Base-by-base conservation (phyloP, 2,113 vertebrate genomes). In the Balaeniceps rex region DNA sequence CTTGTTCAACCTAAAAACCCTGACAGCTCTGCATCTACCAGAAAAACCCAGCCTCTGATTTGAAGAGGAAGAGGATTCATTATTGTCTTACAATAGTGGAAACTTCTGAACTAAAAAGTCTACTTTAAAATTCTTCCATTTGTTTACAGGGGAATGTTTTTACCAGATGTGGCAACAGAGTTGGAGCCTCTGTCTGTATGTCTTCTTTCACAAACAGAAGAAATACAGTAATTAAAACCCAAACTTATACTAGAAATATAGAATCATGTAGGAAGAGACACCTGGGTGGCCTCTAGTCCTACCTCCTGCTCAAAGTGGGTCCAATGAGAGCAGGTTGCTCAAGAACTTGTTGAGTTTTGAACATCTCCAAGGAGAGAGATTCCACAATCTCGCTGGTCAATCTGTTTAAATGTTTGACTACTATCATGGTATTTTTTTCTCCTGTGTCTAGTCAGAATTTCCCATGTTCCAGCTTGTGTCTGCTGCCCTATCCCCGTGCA, bases 401-500 rank as follows among this genome's bases (percentile, higher is more conserved):
- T 2, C 46, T 70, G 34, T 36, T 77, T 36, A 88, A 65, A 33
- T 16, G 51, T 54, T 44, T 61, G 22, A 58, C n/a, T 38, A 49
- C 26, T 38, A n/a, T 8, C 7, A 44, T 0, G 2, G 25, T 6
- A 36, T 9, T 29, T 52, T 65, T 28, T 33, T 11, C 11, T 34
- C 58, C 26, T 26, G 12, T 5, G 3, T 10, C 57, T 69, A 75
- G 68, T 38, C 49, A 63, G 40, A 74, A 66, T 51, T 91, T 38
- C 21, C 46, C 26, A 66, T 14, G 25, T 49, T 84, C 31, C 46
- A 86, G 24, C 13, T 74, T 52, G 3, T 17, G 31, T 61, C 71
- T 69, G 22, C 15, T 68, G 38, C n/a, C 24, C 46, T 42, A 80
- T 21, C n/a, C 31, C 12, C 7, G 6, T 9, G 18, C 15, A 33